Evolutionary conservation across 2,113 vertebrate species (phyloP), one percentile per base, ranked within the genome.

Genomic region (Chaetops frenatus): DNA sequence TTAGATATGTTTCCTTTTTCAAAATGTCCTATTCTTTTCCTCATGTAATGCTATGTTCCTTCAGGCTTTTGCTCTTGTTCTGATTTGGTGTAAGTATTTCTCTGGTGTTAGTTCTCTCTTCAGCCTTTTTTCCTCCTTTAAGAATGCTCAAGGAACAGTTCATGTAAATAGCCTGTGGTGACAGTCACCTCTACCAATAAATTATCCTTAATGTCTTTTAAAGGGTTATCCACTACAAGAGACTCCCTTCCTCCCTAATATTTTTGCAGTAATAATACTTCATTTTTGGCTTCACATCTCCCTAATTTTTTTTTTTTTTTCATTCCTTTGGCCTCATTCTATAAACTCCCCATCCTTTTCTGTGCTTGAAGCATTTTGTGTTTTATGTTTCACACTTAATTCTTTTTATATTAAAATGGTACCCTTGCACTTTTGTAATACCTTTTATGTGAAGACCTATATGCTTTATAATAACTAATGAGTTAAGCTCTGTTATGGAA

Each of bases 361-460:
- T 77, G 44, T 86, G 91, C 79, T 94, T 96, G 71, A 90, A 88
- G 67, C 54, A 1, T 86, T 97, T 95, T 92, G 76, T 91, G 48
- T 47, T 96, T 95, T 92, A 96, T 90, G 70, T 90, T 94, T 93
- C 74, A 90, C 74, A 86, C 51, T 95, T 88, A 54, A 70, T 80
- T 88, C 64, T 70, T 95, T 84, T 87, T 62, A 45, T 85, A 67
- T 56, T 80, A 62, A 66, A 92, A 85, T 89, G 78, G 61, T 51
- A 42, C 57, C 42, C 62, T 64, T 88, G 31, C 44, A 90, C 53
- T 95, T 90, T 77, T 85, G 58, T 86, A 86, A 80, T 53, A 47
- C 22, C 28, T 94, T 94, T 90, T 88, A 73, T 73, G 66, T 71
- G 74, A 82, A 88, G 86, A 87, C 53, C 31, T 86, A 36, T 61